Evolutionary conservation across 2,888 invertebrate species (phyloP), one percentile per base, ranked within the genome.

Genomic region (Andrena hattorfiana): DNA sequence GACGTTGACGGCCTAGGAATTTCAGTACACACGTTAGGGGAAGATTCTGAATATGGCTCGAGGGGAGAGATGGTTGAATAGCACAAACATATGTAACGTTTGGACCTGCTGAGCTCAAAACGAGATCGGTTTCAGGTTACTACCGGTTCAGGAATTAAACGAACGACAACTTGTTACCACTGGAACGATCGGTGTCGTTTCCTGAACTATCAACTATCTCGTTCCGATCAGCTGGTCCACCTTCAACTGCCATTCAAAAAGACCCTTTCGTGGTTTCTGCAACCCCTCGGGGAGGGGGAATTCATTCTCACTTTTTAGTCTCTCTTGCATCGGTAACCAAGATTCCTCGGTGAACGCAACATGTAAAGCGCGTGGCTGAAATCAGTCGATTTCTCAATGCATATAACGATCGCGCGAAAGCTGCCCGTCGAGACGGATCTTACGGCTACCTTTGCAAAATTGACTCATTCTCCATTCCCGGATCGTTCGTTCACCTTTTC

Each of bases 241-340:
- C 56, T 60, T 26, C n/a, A 56, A 59, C 30, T 0, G 28, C 26
- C 26, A 13, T 64, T 75, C 16, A 67, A 13, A 13, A 49, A 68
- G 32, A 10, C 60, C 30, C 51, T 66, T 42, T n/a, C 32, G 62
- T 51, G 23, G 49, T 63, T 67, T 35, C 60, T 71, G 62, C 71
- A 76, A 59, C 23, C 70, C 32, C 70, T 56, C 16, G 28, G 20
- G 20, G 23, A 51, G 20, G 42, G 49, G 56, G 73, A 51, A 20
- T 20, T 60, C 64, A 51, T 23, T 76, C 70, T 75, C 75, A 28
- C 23, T 56, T 54, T 35, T 60, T 75, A 62, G 66, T 70, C 69
- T 76, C 68, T 84, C 67, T 78, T 75, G 74, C 67, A 48, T 72
- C 77, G 62, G 72, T 51, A 77, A 76, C 28, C n/a, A 59, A 68